Conservation (phyloP, 2,888 invertebrate genomes). For the Ditula angustiorana region DNA sequence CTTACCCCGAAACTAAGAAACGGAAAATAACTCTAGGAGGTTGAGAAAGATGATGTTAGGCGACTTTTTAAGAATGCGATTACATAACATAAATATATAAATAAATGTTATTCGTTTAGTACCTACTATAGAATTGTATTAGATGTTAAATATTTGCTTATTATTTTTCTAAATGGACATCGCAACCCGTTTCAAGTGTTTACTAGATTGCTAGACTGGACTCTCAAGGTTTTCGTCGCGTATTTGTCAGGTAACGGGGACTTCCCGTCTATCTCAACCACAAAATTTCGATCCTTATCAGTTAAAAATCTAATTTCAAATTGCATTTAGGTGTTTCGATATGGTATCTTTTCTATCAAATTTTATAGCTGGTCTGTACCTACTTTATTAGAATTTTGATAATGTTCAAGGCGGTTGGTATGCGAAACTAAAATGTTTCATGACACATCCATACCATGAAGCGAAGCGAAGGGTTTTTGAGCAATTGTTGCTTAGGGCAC, state of each 20-base stretch:
- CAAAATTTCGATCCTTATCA: background rate
- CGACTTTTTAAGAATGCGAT: too few relatives aligned
- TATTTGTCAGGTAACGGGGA: background rate
- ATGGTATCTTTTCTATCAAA: conserved; percentile 5
- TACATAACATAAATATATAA: too few relatives aligned
- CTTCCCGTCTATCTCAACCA: background rate
- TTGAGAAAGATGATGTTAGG: too few relatives aligned
- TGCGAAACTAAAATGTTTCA: too few relatives aligned
- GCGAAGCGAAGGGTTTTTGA: too few relatives aligned
- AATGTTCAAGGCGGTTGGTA: too few relatives aligned
- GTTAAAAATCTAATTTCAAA: background rate
- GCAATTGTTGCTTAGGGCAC: too few relatives aligned
- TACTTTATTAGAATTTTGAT: background rate
- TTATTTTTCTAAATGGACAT: background rate
- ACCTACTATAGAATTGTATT: too few relatives aligned
- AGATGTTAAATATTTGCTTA: background rate
- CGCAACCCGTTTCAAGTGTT: background rate
- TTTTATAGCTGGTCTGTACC: background rate
- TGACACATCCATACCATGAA: too few relatives aligned
- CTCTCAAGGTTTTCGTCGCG: background rate
- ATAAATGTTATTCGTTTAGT: too few relatives aligned
- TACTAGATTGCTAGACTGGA: background rate
- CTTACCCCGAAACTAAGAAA: too few relatives aligned
- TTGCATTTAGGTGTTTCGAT: conserved; percentile 3
- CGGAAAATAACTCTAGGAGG: too few relatives aligned